A percentile compares a stretch with the other conserved stretches of the same genome.
Evolutionary conservation across 2,113 vertebrate species (phyloP).

Genomic region (Dipodomys merriami): DNA sequence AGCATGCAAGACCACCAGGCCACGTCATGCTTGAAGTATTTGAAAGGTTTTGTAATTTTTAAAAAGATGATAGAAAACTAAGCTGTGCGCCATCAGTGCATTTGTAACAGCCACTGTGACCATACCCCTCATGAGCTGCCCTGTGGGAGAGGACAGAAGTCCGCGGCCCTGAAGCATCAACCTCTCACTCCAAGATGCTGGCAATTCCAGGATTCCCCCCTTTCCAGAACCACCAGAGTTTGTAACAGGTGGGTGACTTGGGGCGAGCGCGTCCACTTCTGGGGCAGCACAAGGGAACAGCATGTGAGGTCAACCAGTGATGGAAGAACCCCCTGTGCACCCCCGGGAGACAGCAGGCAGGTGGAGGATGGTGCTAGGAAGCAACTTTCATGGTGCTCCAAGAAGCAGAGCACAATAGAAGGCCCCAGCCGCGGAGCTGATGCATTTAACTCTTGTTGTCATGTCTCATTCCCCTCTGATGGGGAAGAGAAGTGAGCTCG

Average conservation of each 20-base stretch:
- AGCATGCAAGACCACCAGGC: no score
- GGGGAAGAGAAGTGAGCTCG: neutral
- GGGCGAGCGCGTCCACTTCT: neutral
- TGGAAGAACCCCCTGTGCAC: slow-evolving; percentile 30
- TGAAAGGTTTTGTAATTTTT: no score
- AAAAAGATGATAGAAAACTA: no score
- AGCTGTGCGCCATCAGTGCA: neutral
- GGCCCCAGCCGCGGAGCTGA: neutral
- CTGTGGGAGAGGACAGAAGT: slow-evolving; percentile 14
- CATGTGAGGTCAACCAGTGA: slow-evolving; percentile 1
- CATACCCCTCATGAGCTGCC: neutral
- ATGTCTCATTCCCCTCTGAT: no score
- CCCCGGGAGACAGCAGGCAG: neutral
- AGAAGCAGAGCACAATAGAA: slow-evolving; percentile 23
- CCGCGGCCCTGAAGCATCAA: slow-evolving; percentile 47
- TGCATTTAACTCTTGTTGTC: slow-evolving; percentile 11
- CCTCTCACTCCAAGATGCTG: neutral
- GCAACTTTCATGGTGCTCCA: neutral
- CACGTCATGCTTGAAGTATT: no score
- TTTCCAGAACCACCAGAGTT: neutral
- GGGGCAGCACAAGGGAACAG: neutral
- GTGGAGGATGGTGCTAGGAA: neutral
- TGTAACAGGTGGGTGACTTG: neutral
- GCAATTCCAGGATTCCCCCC: neutral
- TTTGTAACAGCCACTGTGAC: neutral